Percentiles rank a stretch among this genome's conserved stretches.
phyloP scores from a whole-genome alignment of 2,888 invertebrate species.

The Drosophila fulvimacula region DNA sequence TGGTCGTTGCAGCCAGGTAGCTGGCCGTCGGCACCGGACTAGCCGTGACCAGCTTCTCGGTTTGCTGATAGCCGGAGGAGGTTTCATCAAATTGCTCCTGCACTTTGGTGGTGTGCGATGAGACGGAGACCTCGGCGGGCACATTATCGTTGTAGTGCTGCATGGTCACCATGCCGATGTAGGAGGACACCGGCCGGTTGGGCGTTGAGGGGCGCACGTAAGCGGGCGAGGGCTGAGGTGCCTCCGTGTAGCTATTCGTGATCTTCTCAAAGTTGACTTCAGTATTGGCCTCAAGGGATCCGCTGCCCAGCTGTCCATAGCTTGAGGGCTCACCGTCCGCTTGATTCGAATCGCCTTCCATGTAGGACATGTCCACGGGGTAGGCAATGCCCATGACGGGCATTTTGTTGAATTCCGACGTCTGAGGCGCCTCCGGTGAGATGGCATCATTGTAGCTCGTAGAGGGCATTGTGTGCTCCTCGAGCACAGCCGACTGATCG shows the following conservation, averaged over 20 bases:
- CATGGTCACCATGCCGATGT: slow-evolving; percentile 78
- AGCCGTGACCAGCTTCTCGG: slow-evolving; percentile 40
- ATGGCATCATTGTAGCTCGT: slow-evolving; percentile 72
- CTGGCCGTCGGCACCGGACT: slow-evolving; percentile 43
- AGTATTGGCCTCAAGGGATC: slow-evolving; percentile 54
- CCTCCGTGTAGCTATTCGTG: slow-evolving; percentile 58
- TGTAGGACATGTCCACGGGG: slow-evolving; percentile 81
- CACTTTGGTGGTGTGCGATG: slow-evolving; percentile 80
- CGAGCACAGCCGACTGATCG: slow-evolving; percentile 62
- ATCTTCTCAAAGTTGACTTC: slow-evolving; percentile 59
- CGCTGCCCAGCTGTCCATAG: slow-evolving; percentile 52
- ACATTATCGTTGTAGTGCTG: slow-evolving; percentile 72
- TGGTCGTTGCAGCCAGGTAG: slow-evolving; percentile 53
- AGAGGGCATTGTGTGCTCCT: slow-evolving; percentile 81
- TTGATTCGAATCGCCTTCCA: slow-evolving; percentile 69
- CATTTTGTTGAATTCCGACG: slow-evolving; percentile 84
- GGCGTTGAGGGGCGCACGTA: slow-evolving; percentile 61
- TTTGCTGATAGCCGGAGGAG: slow-evolving; percentile 49
- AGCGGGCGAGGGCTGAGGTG: slow-evolving; percentile 45
- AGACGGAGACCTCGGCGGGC: slow-evolving; percentile 80
- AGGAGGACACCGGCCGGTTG: slow-evolving; percentile 69
- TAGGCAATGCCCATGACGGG: slow-evolving; percentile 83
- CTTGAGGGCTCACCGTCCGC: slow-evolving; percentile 47
- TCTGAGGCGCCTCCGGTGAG: slow-evolving; percentile 62
- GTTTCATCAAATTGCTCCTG: slow-evolving; percentile 67